Conservation (phyloP, 2,888 invertebrate genomes). For the Pachycephus smyrnensis region DNA sequence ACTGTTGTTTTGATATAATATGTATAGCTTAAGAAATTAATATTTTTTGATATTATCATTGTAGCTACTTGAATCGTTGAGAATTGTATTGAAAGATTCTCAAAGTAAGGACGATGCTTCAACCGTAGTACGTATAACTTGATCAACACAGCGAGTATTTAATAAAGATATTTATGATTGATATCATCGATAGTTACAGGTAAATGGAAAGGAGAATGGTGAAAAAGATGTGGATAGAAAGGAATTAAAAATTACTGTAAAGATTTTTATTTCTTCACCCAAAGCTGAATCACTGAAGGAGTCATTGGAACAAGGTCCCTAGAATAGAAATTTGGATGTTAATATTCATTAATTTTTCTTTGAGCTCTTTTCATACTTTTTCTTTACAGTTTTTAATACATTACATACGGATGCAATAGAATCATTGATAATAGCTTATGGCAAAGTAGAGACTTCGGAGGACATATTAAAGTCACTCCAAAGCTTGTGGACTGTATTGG, state of each 20-base stretch:
- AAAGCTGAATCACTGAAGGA: conserved; percentile 75
- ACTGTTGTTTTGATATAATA: background rate
- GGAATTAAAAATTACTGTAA: conserved; percentile 86
- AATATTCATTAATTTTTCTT: background rate
- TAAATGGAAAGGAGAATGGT: conserved; percentile 45
- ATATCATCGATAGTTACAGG: conserved; percentile 26
- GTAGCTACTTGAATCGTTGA: conserved; percentile 74
- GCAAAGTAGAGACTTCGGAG: conserved; percentile 65
- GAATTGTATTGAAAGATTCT: conserved; percentile 70
- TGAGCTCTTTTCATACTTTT: conserved; percentile 6
- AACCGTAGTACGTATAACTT: conserved; percentile 38
- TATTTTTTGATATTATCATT: conserved; percentile 43
- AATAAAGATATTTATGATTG: conserved; percentile 19
- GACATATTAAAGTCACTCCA: conserved; percentile 69
- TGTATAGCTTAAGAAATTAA: conserved; percentile 12
- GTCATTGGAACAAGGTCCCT: conserved; percentile 79
- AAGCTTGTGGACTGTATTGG: conserved; percentile 82
- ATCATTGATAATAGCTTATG: conserved; percentile 85
- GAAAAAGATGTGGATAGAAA: conserved; percentile 75
- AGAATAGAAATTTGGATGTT: background rate
- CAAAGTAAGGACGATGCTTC: conserved; percentile 49
- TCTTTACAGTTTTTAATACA: conserved; percentile 76
- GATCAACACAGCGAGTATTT: background rate
- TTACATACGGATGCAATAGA: conserved; percentile 82
- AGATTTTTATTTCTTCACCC: conserved; percentile 84